Percentiles rank a stretch among this genome's conserved stretches.
Evolutionary conservation across 2,888 invertebrate species (phyloP).

Genomic region (Gymnosoma rotundatum): DNA sequence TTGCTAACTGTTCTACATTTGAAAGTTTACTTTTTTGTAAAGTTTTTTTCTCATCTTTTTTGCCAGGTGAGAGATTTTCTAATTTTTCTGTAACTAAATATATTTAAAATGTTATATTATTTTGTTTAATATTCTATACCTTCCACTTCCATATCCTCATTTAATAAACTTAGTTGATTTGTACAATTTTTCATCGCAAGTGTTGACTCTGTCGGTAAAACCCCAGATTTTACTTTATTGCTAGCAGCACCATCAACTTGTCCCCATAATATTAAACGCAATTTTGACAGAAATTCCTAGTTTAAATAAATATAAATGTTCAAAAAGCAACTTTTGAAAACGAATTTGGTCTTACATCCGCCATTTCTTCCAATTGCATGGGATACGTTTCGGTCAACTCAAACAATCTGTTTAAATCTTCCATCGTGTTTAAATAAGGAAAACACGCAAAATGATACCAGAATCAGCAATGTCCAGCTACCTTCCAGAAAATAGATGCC

Average conservation of each 20-base stretch:
- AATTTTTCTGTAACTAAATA: constrained; percentile 19
- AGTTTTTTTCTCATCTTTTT: background rate
- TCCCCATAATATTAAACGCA: constrained; percentile 58
- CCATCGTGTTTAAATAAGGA: constrained; percentile 71
- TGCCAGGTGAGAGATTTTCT: background rate
- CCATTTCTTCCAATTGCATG: constrained; percentile 68
- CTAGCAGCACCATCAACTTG: constrained; percentile 34
- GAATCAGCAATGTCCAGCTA: too few species aligned
- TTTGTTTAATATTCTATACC: constrained; percentile 44
- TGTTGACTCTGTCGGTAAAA: constrained; percentile 73
- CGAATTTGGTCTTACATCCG: constrained; percentile 69
- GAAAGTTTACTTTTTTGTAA: constrained; percentile 68
- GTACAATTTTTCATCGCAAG: constrained; percentile 79
- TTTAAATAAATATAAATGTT: background rate
- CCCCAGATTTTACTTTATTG: constrained; percentile 38
- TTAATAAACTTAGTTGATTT: constrained; percentile 76
- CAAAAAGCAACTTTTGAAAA: background rate
- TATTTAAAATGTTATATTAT: background rate
- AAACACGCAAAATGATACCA: too few species aligned
- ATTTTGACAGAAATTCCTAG: constrained; percentile 67
- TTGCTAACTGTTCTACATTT: constrained; percentile 73
- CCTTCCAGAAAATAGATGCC: too few species aligned
- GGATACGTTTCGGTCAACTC: constrained; percentile 64
- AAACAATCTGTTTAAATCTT: constrained; percentile 74
- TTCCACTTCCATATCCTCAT: constrained; percentile 75